Conservation (phyloP, 92 coral and sea anemone genomes). For the Blastomussa wellsi region DNA sequence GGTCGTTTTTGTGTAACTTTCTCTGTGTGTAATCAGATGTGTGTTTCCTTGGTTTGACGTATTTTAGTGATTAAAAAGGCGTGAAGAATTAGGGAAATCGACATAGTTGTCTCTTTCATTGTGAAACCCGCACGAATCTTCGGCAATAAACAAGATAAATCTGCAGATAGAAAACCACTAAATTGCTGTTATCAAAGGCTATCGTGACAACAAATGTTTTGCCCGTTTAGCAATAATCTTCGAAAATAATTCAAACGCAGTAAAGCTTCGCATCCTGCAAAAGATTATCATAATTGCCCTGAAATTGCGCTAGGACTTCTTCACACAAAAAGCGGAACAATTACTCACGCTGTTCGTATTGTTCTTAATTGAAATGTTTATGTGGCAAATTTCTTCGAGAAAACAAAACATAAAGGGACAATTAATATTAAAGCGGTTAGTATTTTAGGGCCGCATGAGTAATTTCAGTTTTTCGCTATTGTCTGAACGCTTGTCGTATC, state of each 20-base stretch:
- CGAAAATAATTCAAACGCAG: constrained; percentile 34
- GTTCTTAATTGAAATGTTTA: constrained; percentile 36
- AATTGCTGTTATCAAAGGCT: constrained; percentile 8
- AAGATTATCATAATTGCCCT: constrained; percentile 38
- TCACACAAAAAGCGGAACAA: constrained; percentile 25
- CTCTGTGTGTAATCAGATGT: constrained; percentile 25
- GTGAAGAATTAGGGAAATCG: constrained; percentile 23
- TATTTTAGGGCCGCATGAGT: constrained; percentile 4
- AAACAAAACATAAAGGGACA: not conserved
- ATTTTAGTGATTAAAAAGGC: not conserved
- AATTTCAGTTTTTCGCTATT: constrained; percentile 4
- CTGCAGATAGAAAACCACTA: constrained; percentile 8
- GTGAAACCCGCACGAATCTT: not conserved
- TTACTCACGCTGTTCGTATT: constrained; percentile 30
- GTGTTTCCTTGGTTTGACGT: constrained; percentile 32
- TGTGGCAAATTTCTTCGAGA: not conserved
- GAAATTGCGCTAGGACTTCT: constrained; percentile 35
- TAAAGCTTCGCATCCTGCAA: constrained; percentile 24
- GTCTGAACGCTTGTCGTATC: constrained; percentile 9
- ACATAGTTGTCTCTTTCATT: constrained; percentile 6
- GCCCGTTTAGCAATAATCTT: constrained; percentile 35
- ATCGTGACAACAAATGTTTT: not conserved
- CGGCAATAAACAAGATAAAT: not conserved
- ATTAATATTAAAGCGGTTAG: not conserved
- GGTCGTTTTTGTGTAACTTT: constrained; percentile 38